Percentiles rank a stretch among this genome's conserved stretches.
These are phyloP conservation scores for Trididemnum clinides DNA, from an alignment of 23 tunicate species.

Conservation along the genomic window DNA sequence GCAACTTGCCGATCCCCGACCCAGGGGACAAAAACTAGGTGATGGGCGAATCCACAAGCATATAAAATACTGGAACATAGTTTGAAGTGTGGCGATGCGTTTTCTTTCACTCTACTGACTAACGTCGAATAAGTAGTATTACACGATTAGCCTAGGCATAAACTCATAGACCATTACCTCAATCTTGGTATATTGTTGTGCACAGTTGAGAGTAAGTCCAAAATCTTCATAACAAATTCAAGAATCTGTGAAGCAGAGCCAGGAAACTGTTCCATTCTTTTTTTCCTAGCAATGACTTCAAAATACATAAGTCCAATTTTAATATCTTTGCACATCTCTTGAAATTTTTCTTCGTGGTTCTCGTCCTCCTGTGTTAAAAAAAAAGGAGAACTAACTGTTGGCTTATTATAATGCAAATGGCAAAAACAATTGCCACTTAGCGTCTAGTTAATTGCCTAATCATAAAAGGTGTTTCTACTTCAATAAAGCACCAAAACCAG, in stretches of 20 bases:
- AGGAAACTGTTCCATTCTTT: constrained; percentile 72
- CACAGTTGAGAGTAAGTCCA: constrained; percentile 51
- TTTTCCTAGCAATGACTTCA: constrained; percentile 70
- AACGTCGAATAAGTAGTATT: too few species aligned
- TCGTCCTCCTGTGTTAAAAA: constrained; percentile 28
- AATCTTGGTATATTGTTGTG: neutral
- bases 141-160: too few species aligned
- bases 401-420: neutral
- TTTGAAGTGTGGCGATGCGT: too few species aligned
- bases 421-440: too few species aligned
- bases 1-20: too few species aligned
- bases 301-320: constrained; percentile 67
- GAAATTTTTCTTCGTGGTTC: constrained; percentile 49
- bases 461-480: too few species aligned
- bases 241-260: constrained; percentile 76
- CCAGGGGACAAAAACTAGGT: too few species aligned
- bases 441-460: too few species aligned
- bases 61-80: too few species aligned
- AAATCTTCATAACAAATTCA: constrained; percentile 61
- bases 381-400: neutral
- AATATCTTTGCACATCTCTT: constrained; percentile 62
- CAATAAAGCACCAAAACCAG: too few species aligned
- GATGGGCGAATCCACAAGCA: too few species aligned
- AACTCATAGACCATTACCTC: neutral
- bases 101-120: too few species aligned